Evolutionary conservation across 2,797 vertebrate species (phyloP).

Genomic region (Taeniopygia guttata): DNA sequence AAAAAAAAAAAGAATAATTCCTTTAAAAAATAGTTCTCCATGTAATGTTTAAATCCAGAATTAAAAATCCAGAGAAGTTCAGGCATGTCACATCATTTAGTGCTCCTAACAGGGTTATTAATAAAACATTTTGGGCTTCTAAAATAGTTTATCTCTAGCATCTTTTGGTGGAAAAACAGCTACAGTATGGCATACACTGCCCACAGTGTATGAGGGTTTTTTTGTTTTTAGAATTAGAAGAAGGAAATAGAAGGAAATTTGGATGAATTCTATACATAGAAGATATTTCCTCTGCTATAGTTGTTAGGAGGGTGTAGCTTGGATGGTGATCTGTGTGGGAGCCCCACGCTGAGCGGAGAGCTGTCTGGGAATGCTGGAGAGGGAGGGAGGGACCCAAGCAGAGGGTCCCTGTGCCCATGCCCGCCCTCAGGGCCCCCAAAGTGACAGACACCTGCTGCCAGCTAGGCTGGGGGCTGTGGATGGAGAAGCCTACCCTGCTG

Average conservation of each 20-base stretch:
- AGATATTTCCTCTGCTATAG: background rate
- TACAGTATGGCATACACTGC: background rate
- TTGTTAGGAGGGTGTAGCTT: background rate
- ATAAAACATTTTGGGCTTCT: background rate
- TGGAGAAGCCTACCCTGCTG: background rate
- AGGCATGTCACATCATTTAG: background rate
- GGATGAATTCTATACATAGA: background rate
- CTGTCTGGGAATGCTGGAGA: background rate
- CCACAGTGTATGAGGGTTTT: accelerated
- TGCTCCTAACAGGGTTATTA: background rate
- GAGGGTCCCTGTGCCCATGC: background rate
- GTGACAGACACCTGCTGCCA: background rate
- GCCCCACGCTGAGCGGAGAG: background rate
- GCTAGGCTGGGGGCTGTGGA: accelerated
- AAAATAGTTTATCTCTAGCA: background rate
- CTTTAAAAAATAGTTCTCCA: background rate
- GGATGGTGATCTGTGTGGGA: background rate
- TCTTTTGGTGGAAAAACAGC: background rate
- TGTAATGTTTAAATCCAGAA: background rate
- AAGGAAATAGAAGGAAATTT: background rate
- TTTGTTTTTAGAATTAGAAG: background rate
- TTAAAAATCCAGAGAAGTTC: background rate
- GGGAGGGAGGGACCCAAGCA: accelerated
- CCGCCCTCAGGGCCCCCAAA: accelerated
- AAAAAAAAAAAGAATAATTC: background rate